These are phyloP conservation scores for Oreochromis grahami DNA, from an alignment of 2,797 vertebrate species.

Conservation along the genomic window DNA sequence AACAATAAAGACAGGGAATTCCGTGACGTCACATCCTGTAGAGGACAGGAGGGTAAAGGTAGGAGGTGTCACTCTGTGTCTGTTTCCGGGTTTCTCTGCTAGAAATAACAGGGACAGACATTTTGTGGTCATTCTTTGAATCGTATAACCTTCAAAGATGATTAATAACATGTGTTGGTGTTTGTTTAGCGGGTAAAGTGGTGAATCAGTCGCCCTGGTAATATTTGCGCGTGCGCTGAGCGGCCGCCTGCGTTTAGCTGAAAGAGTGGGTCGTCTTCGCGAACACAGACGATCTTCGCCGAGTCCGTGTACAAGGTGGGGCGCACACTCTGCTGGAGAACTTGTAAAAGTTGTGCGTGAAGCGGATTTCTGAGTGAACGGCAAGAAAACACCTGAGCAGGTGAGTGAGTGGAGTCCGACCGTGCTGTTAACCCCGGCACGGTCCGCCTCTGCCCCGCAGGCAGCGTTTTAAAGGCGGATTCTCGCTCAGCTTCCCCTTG, in stretches of 20 bases:
- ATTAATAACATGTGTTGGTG: not conserved
- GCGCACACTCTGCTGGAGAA: constrained; percentile 25
- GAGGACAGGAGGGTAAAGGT: fast-evolving
- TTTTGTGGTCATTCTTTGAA: fast-evolving
- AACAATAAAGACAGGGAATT: constrained; percentile 37
- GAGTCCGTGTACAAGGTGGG: constrained; percentile 39
- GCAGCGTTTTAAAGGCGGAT: not conserved
- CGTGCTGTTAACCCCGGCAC: fast-evolving
- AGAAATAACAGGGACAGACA: not conserved
- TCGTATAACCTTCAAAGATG: fast-evolving
- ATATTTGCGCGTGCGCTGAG: not conserved
- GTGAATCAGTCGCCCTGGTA: not conserved
- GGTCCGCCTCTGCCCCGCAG: fast-evolving
- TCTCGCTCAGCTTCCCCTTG: not conserved
- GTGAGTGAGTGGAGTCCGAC: constrained; percentile 2
- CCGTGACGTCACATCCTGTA: constrained; percentile 48
- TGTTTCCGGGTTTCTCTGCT: not conserved
- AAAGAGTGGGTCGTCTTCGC: not conserved
- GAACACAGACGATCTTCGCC: not conserved
- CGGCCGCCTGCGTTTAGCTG: fast-evolving
- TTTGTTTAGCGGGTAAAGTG: not conserved
- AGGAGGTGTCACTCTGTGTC: constrained; percentile 7
- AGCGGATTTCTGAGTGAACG: not conserved
- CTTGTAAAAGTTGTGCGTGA: constrained; percentile 35
- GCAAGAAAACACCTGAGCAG: not conserved